Evolutionary conservation across 2,888 invertebrate species (phyloP).

Genomic region (Parnassius glacialis): DNA sequence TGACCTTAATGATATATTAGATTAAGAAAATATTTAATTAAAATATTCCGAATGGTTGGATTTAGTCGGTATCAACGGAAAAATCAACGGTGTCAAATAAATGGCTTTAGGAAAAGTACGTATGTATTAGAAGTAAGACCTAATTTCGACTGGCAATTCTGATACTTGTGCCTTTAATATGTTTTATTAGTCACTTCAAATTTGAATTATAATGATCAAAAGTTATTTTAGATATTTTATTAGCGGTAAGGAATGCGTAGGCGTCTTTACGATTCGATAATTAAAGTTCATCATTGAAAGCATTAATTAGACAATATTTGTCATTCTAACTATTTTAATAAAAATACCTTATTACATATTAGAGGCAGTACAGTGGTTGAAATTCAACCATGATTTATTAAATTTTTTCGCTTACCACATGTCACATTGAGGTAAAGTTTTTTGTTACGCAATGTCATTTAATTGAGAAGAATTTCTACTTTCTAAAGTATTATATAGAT

Average conservation of each 20-base stretch:
- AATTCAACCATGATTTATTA: no score
- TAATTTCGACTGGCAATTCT: slow-evolving; percentile 5
- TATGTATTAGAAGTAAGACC: not conserved
- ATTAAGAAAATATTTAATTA: slow-evolving; percentile 22
- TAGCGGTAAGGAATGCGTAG: slow-evolving; percentile 21
- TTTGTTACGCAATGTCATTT: no score
- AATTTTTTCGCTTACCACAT: no score
- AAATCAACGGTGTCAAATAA: slow-evolving; percentile 2
- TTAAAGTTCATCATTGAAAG: slow-evolving; percentile 23
- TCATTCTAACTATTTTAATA: not conserved
- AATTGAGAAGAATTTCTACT: no score
- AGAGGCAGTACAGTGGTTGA: no score
- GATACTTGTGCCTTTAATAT: slow-evolving; percentile 4
- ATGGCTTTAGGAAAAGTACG: not conserved
- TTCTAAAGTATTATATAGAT: no score
- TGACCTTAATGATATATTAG: slow-evolving; percentile 4
- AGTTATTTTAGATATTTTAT: slow-evolving; percentile 19
- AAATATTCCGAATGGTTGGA: slow-evolving; percentile 20
- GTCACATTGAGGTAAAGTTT: no score
- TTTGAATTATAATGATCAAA: slow-evolving; percentile 15
- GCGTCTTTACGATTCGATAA: slow-evolving; percentile 24
- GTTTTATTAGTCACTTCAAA: slow-evolving; percentile 5
- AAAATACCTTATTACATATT: no score
- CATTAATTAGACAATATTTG: slow-evolving; percentile 18
- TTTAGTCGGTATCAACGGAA: slow-evolving; percentile 12